Evolutionary conservation across 2,113 vertebrate species (phyloP), one percentile per base, ranked within the genome.

Genomic region (Laticauda colubrina): DNA sequence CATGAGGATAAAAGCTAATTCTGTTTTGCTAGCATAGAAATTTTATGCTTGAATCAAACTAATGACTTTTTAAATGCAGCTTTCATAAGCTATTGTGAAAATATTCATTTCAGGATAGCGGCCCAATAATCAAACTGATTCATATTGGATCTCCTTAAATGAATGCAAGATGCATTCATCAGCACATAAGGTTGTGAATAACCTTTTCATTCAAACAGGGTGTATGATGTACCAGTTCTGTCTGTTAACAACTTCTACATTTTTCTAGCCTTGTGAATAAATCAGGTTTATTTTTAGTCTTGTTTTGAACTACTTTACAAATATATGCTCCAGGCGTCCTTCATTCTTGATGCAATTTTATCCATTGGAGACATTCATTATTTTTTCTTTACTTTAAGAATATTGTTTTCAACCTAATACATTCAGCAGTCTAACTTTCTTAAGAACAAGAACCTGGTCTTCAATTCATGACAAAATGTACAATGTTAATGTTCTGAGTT

Each of bases 271-370:
- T 20, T 87, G 21, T 53, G 34, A 85, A 91, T 87, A 88, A 43
- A 85, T 64, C 45, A 92, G 43, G n/a, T 92, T 92, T 61, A n/a
- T 87, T 91, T 87, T 87, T 87, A 91, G 64, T 81, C 29, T 85
- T 81, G 75, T 87, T 87, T 87, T 92, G 85, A 64, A 64, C 29
- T 88, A 34, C 56, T 92, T 91, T 88, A 87, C 45, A 87, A 64
- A 92, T 87, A 61, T 24, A 11, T 91, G n/a, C 69, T 85, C 21
- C 21, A 85, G 90, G 69, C 53, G 10, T 39, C 89, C 89, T 90
- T 90, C 26, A 53, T 53, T 85, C 39, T 86, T 29, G 53, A 56
- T 91, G 34, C 90, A 85, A 29, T 89, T 34, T 85, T n/a, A 43
- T 85, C 90, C 23, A 57, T 18, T 57, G 90, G 14, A 54, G 55